Evolutionary conservation across 1,140 invertebrate genomes (phyloP), one percentile per base, ranked within the genome.

Genomic region (Drosophila ficusphila): DNA sequence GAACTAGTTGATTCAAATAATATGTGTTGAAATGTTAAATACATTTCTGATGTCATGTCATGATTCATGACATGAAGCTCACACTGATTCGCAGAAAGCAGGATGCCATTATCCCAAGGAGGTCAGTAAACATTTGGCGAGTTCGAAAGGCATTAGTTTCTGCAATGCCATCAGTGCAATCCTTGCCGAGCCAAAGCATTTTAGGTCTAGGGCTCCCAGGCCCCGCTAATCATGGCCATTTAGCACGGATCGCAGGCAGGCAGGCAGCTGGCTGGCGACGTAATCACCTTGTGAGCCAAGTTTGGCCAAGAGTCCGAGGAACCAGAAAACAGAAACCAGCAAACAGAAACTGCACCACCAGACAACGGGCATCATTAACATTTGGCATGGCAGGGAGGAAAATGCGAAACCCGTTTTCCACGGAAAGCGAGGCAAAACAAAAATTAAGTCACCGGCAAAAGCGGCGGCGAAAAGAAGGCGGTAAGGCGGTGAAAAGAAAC

Each of bases 361-460:
- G 39, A 39, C 51, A 54, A 51, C 42, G 33, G 53, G 34, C 61
- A 39, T 29, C 46, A 62, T 69, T 77, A 64, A 41, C 56, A 62
- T 61, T 65, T 65, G 49, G 29, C 69, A 65, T 70, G 38, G 23
- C 33, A 27, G 33, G 62, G 51, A 75, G 38, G 64, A 69, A 89
- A 88, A 89, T 65, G 44, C 14, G 53, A 79, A 88, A 85, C 81
- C 57, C 65, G 81, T 85, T 85, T 85, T 73, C 46, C 72, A 52
- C 57, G 23, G 42, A 76, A 76, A 76, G 56, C 42, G 58, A 75
- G 67, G 64, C 18, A 56, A 76, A 52, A 39, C 18, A 53, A 70
- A 83, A 82, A 88, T 86, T 81, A 86, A 86, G 82, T 86, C 82
- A 86, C 72, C 75, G 69, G 58, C 64, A 57, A 82, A 53, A 9